Evolutionary conservation across 2,888 invertebrate genomes (phyloP).

Genomic region (Drosophila cognata): DNA sequence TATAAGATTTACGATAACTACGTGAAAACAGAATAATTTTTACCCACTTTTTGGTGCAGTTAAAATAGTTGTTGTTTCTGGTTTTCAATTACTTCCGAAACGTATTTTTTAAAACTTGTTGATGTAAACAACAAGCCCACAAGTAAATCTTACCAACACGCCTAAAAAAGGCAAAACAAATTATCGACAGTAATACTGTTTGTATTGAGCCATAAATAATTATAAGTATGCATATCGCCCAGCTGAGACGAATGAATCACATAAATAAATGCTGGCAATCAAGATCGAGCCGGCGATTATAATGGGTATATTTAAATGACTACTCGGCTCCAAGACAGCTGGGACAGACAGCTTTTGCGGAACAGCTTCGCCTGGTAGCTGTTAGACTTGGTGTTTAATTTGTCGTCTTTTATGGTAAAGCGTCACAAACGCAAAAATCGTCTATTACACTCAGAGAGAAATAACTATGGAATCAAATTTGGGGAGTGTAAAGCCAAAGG

Average conservation of each 20-base stretch:
- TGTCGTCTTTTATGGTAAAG: conserved; percentile 63
- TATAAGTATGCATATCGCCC: conserved; percentile 10
- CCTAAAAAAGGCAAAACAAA: conserved; percentile 20
- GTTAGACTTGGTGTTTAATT: conserved; percentile 43
- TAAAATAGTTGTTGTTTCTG: conserved; percentile 12
- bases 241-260: conserved; percentile 45
- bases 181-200: conserved; percentile 22
- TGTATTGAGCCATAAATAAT: not conserved
- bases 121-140: conserved; percentile 30
- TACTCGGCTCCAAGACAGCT: conserved; percentile 23
- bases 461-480: not conserved
- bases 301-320: conserved; percentile 43
- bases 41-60: not conserved
- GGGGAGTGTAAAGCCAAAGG: not conserved
- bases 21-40: not conserved
- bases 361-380: conserved; percentile 27
- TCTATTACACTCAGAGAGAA: not conserved
- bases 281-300: conserved; percentile 30
- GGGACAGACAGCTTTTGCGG: conserved; percentile 23
- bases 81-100: conserved; percentile 30
- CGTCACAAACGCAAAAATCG: conserved; percentile 53
- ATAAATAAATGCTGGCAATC: conserved; percentile 37
- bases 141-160: conserved; percentile 31
- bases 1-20: too few species aligned
- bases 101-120: conserved; percentile 30